Conservation (phyloP, 2,113 vertebrate species). For the Platichthys stellatus region DNA sequence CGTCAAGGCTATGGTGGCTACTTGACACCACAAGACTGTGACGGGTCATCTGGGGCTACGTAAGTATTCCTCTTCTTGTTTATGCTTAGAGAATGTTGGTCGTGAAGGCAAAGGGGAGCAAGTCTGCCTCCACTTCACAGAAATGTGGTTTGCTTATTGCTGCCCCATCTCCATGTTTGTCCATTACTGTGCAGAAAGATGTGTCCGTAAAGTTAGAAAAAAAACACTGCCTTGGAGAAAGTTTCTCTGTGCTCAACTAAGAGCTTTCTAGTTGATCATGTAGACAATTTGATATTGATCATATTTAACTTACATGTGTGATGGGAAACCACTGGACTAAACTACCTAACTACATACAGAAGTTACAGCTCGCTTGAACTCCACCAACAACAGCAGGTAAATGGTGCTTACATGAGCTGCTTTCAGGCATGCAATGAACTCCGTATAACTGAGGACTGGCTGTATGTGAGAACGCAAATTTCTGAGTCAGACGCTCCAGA, state of each 20-base stretch:
- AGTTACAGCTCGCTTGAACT: not conserved
- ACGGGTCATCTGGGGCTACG: not conserved
- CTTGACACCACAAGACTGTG: not conserved
- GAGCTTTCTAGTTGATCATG: no score
- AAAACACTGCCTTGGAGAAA: not conserved
- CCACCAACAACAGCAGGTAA: not conserved
- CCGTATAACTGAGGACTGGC: no score
- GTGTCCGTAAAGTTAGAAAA: not conserved
- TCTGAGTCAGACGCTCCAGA: no score
- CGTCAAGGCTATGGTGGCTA: not conserved
- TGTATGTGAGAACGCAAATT: no score
- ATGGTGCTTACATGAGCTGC: not conserved
- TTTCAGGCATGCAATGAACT: no score
- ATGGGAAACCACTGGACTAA: not conserved
- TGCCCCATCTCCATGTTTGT: constrained; percentile 8
- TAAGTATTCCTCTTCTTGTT: not conserved
- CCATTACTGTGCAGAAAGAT: not conserved
- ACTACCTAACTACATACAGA: not conserved
- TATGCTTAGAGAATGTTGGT: not conserved
- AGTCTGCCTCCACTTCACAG: not conserved
- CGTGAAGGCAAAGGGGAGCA: constrained; percentile 12
- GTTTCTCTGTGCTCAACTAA: not conserved
- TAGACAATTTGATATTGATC: no score
- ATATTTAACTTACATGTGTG: not conserved
- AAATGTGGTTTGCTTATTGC: constrained; percentile 1